Conservation (phyloP, 35 echinoderm and acorn worm genomes). For the Patiria miniata region DNA sequence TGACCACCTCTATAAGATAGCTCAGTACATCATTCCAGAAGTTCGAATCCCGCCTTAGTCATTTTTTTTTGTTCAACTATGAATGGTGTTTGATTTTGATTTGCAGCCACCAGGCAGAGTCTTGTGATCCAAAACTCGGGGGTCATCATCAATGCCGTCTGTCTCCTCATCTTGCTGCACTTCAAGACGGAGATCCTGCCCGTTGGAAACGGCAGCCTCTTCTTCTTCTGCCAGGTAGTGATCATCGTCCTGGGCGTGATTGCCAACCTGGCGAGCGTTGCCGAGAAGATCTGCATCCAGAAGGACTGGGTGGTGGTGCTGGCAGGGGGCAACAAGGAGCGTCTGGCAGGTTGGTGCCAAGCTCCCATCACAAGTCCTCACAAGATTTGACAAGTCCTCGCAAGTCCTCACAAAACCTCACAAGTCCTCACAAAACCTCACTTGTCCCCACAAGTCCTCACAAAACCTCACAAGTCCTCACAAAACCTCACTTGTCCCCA, state of each 20-base stretch:
- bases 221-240: conserved; percentile 41
- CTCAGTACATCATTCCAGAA: too few relatives aligned
- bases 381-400: too few relatives aligned
- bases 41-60: too few relatives aligned
- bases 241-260: conserved; percentile 77
- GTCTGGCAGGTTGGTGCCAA: conserved; percentile 62
- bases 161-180: conserved; percentile 49
- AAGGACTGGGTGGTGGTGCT: conserved; percentile 98
- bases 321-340: conserved; percentile 59
- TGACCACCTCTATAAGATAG: too few relatives aligned
- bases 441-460: too few relatives aligned
- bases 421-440: too few relatives aligned
- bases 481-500: too few relatives aligned
- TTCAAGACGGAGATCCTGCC: conserved; percentile 26
- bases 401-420: too few relatives aligned
- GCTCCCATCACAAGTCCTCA: not conserved
- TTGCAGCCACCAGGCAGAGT: conserved; percentile 67
- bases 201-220: conserved; percentile 41
- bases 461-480: too few relatives aligned
- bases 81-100: too few relatives aligned
- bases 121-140: conserved; percentile 83
- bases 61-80: too few relatives aligned
- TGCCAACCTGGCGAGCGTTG: conserved; percentile 75
- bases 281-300: conserved; percentile 83
- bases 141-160: conserved; percentile 66